These are phyloP conservation scores for Dinocampus coccinellae DNA, from an alignment of 2,888 invertebrate species.

Conservation along the genomic window DNA sequence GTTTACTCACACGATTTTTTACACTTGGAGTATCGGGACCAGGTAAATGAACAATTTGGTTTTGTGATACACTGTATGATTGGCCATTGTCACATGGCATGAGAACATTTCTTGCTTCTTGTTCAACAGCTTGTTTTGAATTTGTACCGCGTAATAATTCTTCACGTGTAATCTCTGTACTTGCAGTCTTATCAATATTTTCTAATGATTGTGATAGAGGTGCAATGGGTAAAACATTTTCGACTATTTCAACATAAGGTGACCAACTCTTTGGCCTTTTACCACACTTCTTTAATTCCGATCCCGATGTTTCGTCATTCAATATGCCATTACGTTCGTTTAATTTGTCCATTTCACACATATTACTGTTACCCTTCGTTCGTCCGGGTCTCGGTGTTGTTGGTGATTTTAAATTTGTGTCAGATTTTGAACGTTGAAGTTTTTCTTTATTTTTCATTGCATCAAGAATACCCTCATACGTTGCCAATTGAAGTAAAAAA, in stretches of 20 bases:
- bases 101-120: slow-evolving; percentile 81
- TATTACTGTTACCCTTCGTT: slow-evolving; percentile 58
- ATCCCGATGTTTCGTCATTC: slow-evolving; percentile 47
- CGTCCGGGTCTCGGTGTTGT: slow-evolving; percentile 69
- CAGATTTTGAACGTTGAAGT: slow-evolving; percentile 92
- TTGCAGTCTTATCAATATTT: slow-evolving; percentile 71
- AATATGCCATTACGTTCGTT: slow-evolving; percentile 6
- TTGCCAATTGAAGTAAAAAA: slow-evolving; percentile 94
- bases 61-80: slow-evolving; percentile 91
- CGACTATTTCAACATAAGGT: slow-evolving; percentile 77
- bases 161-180: slow-evolving; percentile 63
- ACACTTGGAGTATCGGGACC: slow-evolving; percentile 71
- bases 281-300: slow-evolving; percentile 59
- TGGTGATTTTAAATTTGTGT: slow-evolving; percentile 87
- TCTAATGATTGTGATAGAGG: slow-evolving; percentile 80
- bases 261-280: slow-evolving; percentile 81
- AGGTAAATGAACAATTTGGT: slow-evolving; percentile 87
- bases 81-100: slow-evolving; percentile 89
- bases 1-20: slow-evolving; percentile 80
- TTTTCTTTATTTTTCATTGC: slow-evolving; percentile 97
- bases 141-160: slow-evolving; percentile 61
- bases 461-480: slow-evolving; percentile 95
- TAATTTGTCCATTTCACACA: slow-evolving; percentile 45
- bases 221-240: slow-evolving; percentile 72
- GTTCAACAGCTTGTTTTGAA: slow-evolving; percentile 68